Evolutionary conservation across 2,888 invertebrate species (phyloP).

Genomic region (Chrysolina oricalcia): DNA sequence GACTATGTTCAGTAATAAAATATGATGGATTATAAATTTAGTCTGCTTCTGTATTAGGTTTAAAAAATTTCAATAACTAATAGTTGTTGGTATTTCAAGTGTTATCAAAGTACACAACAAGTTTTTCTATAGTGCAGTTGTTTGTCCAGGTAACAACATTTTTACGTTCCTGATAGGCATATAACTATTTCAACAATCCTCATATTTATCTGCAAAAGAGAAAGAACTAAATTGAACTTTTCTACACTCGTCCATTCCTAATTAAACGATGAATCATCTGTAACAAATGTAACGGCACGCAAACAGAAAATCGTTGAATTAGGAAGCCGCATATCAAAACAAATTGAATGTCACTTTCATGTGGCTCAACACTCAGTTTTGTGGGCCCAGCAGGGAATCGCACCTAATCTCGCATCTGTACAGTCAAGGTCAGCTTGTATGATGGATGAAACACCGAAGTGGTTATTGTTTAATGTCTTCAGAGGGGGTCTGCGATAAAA

Average conservation of each 20-base stretch:
- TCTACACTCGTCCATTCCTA: neutral
- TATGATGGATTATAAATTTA: no score
- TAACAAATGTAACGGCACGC: neutral
- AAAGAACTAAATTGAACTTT: no score
- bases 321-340: conserved; percentile 63
- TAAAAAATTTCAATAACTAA: no score
- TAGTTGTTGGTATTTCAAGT: no score
- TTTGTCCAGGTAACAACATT: no score
- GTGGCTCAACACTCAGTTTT: conserved; percentile 60
- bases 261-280: neutral
- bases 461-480: conserved; percentile 72
- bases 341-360: conserved; percentile 70
- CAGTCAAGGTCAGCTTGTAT: conserved; percentile 62
- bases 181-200: no score
- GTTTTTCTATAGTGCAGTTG: no score
- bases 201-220: no score
- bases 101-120: no score
- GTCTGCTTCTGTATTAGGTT: no score
- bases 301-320: conserved; percentile 2
- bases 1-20: no score
- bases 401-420: conserved; percentile 68
- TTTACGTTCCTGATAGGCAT: no score
- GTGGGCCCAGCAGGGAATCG: conserved; percentile 66
- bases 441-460: conserved; percentile 71
- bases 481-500: conserved; percentile 66